Evolutionary conservation across 2,888 invertebrate species (phyloP).

Genomic region (Amaurobius ferox): DNA sequence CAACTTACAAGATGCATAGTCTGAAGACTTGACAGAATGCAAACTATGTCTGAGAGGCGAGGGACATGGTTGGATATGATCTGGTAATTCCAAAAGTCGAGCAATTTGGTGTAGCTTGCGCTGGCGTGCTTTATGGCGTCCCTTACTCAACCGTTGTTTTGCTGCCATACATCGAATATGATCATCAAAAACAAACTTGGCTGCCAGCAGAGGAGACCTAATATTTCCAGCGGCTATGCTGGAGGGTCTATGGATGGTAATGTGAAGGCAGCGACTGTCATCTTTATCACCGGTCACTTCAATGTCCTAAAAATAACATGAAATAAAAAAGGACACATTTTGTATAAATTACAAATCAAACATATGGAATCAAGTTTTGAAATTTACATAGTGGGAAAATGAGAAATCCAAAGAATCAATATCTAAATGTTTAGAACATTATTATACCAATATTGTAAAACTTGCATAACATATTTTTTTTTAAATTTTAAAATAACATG

Average conservation of each 20-base stretch:
- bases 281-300: slow-evolving; percentile 97
- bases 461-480: too few relatives aligned
- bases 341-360: too few relatives aligned
- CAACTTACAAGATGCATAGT: slow-evolving; percentile 60
- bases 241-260: slow-evolving; percentile 88
- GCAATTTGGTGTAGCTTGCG: slow-evolving; percentile 98
- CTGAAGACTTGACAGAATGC: slow-evolving; percentile 46
- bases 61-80: slow-evolving; percentile 76
- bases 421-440: too few relatives aligned
- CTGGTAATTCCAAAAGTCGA: slow-evolving; percentile 87
- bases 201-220: slow-evolving; percentile 86
- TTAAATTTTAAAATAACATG: too few relatives aligned
- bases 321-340: too few relatives aligned
- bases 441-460: too few relatives aligned
- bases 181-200: slow-evolving; percentile 98
- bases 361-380: too few relatives aligned
- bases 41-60: slow-evolving; percentile 75
- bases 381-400: too few relatives aligned
- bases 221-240: slow-evolving; percentile 79
- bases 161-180: slow-evolving; percentile 99
- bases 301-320: slow-evolving; percentile 92
- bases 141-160: slow-evolving; percentile 87
- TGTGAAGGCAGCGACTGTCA: slow-evolving; percentile 94
- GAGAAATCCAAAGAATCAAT: too few relatives aligned
- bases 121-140: slow-evolving; percentile 94